Percentiles rank a stretch among this genome's conserved stretches.
Conservation (phyloP, 2,113 vertebrate species). For the Channa maculata region DNA sequence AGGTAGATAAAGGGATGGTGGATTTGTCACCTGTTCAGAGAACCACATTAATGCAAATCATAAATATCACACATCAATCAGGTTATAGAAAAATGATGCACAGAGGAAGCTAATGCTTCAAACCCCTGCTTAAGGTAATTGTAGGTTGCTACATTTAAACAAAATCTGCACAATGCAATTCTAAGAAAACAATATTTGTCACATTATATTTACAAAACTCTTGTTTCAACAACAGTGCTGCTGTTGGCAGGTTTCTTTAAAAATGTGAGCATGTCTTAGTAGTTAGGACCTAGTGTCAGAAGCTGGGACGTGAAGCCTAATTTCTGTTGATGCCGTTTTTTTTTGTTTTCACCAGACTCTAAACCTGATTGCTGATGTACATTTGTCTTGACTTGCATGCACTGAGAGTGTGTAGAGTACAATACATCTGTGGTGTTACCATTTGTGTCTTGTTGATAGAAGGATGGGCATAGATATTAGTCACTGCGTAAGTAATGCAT, state of each 20-base stretch:
- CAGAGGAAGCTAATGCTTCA: background rate
- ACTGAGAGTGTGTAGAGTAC: slow-evolving; percentile 4
- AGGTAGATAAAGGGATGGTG: background rate
- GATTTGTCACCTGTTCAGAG: background rate
- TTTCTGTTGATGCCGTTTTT: slow-evolving; percentile 38
- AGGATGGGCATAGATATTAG: background rate
- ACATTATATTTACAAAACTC: slow-evolving; percentile 17
- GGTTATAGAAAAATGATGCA: background rate
- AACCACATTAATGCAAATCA: background rate
- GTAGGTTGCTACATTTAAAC: background rate
- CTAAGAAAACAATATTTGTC: background rate
- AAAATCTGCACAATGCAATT: background rate
- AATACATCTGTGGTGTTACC: background rate
- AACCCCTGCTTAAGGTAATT: background rate
- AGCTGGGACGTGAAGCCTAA: slow-evolving; percentile 24
- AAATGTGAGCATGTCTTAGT: slow-evolving; percentile 31
- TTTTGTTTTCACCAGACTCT: slow-evolving; percentile 25
- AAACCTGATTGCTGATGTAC: slow-evolving; percentile 29
- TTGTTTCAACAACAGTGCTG: slow-evolving; percentile 13
- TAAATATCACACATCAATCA: background rate
- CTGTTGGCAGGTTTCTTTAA: background rate
- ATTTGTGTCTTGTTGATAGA: slow-evolving; percentile 19
- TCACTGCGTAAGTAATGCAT: slow-evolving; percentile 34
- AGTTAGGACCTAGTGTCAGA: slow-evolving; percentile 39
- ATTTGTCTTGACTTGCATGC: slow-evolving; percentile 4